Conservation (phyloP, 1,140 invertebrate genomes). For the Pogonomyrmex californicus region DNA sequence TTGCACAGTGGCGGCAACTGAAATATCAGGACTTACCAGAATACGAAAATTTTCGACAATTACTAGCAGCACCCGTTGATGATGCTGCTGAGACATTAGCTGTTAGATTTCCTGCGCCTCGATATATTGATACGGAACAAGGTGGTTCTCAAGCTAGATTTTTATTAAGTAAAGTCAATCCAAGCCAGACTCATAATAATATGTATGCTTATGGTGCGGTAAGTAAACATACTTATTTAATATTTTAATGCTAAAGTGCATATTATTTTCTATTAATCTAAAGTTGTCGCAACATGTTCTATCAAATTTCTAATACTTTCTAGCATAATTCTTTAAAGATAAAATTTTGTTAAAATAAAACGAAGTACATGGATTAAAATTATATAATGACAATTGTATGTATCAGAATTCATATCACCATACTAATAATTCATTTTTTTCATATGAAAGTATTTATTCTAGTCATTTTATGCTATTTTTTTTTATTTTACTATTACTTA, state of each 20-base stretch:
- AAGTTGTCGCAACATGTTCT: too few species aligned
- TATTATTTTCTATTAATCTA: too few species aligned
- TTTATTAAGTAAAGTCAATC: slow-evolving; percentile 99
- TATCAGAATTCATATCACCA: too few species aligned
- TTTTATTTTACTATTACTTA: too few species aligned
- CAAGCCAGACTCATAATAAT: slow-evolving; percentile 99
- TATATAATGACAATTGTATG: too few species aligned
- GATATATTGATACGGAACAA: slow-evolving; percentile 99
- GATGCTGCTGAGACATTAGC: slow-evolving; percentile 99
- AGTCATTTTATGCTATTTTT: too few species aligned
- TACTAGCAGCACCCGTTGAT: slow-evolving; percentile 98
- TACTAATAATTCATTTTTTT: too few species aligned
- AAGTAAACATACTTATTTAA: slow-evolving; percentile 45
- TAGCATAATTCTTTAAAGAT: too few species aligned
- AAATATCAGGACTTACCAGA: slow-evolving; percentile 98
- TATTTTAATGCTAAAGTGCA: slow-evolving; percentile 17
- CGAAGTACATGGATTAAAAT: too few species aligned
- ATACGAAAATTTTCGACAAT: slow-evolving; percentile 98
- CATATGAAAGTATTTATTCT: too few species aligned
- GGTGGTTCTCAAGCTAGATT: slow-evolving; percentile 99
- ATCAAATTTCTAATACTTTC: too few species aligned
- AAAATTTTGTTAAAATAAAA: too few species aligned
- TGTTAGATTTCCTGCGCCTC: slow-evolving; percentile 98
- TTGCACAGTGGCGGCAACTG: slow-evolving; percentile 97
- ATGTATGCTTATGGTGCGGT: slow-evolving; percentile 98